phyloP scores from a whole-genome alignment of 2,888 invertebrate species.

The Drosophila recens region DNA sequence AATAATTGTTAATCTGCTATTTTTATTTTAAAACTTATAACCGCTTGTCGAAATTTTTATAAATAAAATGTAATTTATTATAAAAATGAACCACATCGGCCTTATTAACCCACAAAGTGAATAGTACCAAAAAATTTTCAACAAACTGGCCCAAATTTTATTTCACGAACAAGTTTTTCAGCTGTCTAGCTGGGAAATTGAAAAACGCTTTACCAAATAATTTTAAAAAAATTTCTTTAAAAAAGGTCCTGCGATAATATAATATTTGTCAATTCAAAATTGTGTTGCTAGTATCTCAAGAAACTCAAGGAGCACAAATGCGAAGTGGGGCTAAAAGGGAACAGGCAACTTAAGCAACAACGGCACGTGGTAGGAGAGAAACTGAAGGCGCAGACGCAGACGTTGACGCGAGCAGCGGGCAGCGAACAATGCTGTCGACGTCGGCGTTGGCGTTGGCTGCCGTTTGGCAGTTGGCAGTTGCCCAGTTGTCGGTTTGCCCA shows the following conservation, averaged over 20 bases:
- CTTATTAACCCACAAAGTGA: too few relatives aligned
- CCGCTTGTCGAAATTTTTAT: too few relatives aligned
- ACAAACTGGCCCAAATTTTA: too few relatives aligned
- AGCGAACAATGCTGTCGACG: conserved; percentile 10
- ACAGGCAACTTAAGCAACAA: conserved; percentile 28
- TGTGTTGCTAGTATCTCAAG: conserved; percentile 26
- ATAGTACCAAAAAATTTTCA: too few relatives aligned
- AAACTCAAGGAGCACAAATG: conserved; percentile 34
- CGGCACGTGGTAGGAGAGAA: conserved; percentile 39
- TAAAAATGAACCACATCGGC: too few relatives aligned
- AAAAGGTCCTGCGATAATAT: conserved; percentile 3
- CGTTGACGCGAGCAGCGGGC: conserved; percentile 19
- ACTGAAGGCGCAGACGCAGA: conserved; percentile 35
- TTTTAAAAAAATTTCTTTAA: neutral
- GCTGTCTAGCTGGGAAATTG: neutral
- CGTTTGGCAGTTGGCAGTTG: conserved; percentile 50
- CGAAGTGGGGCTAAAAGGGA: conserved; percentile 25
- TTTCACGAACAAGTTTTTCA: too few relatives aligned
- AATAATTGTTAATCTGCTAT: too few relatives aligned
- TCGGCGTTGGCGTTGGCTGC: conserved; percentile 36
- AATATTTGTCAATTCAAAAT: neutral
- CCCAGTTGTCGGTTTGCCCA: conserved; percentile 23
- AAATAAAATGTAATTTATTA: too few relatives aligned
- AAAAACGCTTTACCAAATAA: neutral
- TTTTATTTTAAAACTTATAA: too few relatives aligned